phyloP scores from a whole-genome alignment of 2,888 invertebrate genomes.

The Polietes domitor region DNA sequence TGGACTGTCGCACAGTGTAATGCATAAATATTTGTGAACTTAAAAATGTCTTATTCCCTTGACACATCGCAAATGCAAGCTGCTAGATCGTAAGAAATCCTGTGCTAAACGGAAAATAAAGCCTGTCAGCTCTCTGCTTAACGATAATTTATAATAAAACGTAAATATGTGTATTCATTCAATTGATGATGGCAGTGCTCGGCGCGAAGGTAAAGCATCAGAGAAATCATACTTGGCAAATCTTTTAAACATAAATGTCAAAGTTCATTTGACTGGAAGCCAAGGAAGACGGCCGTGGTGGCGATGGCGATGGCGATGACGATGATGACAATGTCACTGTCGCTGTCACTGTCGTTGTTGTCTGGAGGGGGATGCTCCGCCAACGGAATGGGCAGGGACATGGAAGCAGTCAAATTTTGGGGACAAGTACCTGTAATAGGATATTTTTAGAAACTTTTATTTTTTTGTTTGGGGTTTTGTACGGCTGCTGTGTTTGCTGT shows the following conservation, averaged over 20 bases:
- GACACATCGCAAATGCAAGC: too few relatives aligned
- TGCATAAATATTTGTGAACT: too few relatives aligned
- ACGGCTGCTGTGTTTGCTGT: background rate
- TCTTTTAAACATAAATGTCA: conserved; percentile 19
- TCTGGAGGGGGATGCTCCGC: background rate
- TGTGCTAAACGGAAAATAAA: too few relatives aligned
- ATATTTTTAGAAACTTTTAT: background rate
- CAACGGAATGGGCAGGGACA: background rate
- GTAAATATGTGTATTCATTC: conserved; percentile 9
- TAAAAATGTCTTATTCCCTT: too few relatives aligned
- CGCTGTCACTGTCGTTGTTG: background rate
- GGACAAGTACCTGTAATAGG: background rate
- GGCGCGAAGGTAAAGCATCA: background rate
- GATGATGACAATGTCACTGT: background rate
- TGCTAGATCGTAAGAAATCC: too few relatives aligned
- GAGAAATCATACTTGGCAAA: background rate
- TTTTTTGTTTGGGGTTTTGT: background rate
- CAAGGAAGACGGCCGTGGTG: background rate
- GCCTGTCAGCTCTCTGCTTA: background rate
- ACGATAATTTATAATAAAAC: background rate
- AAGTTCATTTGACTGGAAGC: conserved; percentile 12
- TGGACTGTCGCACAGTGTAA: too few relatives aligned
- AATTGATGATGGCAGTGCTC: background rate
- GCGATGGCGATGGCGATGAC: background rate
- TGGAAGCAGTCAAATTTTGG: background rate